Base-by-base conservation (phyloP, 2,888 invertebrate species). In the Eristalis pertinax region DNA sequence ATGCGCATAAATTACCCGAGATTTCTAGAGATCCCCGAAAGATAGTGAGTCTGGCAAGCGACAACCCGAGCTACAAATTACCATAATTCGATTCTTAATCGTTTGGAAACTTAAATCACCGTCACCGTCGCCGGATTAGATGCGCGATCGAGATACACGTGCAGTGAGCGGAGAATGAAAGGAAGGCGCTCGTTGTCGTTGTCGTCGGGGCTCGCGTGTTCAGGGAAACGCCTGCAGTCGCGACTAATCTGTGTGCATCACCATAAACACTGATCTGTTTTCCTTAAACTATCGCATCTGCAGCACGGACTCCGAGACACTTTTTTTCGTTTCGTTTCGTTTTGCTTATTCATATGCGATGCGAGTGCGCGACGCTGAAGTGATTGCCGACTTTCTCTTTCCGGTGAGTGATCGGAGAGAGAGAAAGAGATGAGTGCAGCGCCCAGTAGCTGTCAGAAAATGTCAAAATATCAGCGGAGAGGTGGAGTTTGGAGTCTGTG, bases 1-100 rank as follows among this genome's bases (percentile, higher is more conserved):
- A 80, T 70, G 84, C 43, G 84, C 75, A 84, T 84, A 84, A 75
- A 75, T 84, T 84, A 80, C 62, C 50, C 60, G 2, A 62, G 62
- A 72, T 72, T 19, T 73, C 26, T 73, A 13, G 60, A 67, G 60
- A 67, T 65, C 38, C 56, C 63, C 38, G 29, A 64, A 64, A 64
- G 79, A 79, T 29, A 67, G 64, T 43, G 72, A 62, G 50, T 38
- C 65, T 67, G 32, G 65, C 84, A 60, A 74, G 50, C 84, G 79
- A 79, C 74, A 84, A 74, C 69, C 79, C 67, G 70, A 56, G 70
- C 50, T 74, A 75, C 75, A 80, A 80, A 84, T 84, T 76, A 84
- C 75, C 84, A 84, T 84, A 84, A 80, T 80, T 84, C 72, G 70
- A 80, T 80, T 75, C 75, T 84, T 84, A 80, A 84, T 84, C 80